These are phyloP conservation scores for Drosophila aldrichi DNA, from an alignment of 2,888 invertebrate species.

Conservation along the genomic window DNA sequence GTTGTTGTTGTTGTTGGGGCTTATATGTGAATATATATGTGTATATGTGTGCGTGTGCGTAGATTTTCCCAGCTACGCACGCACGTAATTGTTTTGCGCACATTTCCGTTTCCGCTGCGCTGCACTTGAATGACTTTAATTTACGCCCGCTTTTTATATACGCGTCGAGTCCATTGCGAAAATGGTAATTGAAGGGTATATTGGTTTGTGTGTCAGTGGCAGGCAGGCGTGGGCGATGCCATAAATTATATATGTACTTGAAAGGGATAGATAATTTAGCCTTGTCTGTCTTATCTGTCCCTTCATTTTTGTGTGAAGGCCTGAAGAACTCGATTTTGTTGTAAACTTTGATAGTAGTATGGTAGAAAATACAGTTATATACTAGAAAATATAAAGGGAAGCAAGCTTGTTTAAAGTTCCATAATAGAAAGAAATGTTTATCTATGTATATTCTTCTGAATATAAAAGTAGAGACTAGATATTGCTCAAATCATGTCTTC, in stretches of 20 bases:
- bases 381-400: not conserved
- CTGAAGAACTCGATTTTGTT: not conserved
- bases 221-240: not conserved
- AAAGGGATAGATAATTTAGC: not conserved
- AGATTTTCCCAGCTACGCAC: conserved; percentile 27
- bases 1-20: conserved; percentile 6
- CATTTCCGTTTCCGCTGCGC: conserved; percentile 76
- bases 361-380: not conserved
- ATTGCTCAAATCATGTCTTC: not conserved
- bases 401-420: too few relatives aligned
- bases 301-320: not conserved
- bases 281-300: not conserved
- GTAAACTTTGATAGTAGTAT: not conserved
- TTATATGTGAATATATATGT: conserved; percentile 21
- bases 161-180: not conserved
- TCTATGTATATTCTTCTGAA: too few relatives aligned
- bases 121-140: conserved; percentile 74
- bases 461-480: too few relatives aligned
- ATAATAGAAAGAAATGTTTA: too few relatives aligned
- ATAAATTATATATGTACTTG: not conserved
- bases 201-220: not conserved
- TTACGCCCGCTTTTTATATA: conserved; percentile 66
- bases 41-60: conserved; percentile 18
- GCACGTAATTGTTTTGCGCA: conserved; percentile 74
- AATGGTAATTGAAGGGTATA: conserved; percentile 7